Evolutionary conservation across 1,140 invertebrate genomes (phyloP).

Genomic region (Drosophila tani): DNA sequence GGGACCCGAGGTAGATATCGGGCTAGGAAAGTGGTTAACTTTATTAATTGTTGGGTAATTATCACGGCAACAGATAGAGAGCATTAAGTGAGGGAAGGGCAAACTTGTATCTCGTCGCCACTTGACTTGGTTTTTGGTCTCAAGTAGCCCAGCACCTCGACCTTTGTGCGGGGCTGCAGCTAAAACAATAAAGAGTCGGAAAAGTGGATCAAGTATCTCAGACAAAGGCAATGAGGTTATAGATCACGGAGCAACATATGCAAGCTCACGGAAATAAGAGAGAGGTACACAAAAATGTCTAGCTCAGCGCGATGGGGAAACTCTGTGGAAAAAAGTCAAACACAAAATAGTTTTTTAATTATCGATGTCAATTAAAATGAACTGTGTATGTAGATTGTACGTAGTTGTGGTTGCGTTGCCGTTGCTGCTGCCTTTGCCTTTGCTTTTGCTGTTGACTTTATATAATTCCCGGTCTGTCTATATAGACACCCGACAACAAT

Average conservation of each 20-base stretch:
- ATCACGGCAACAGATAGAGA: conserved; percentile 18
- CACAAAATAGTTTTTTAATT: conserved; percentile 78
- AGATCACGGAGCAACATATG: conserved; percentile 37
- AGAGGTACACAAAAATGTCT: conserved; percentile 16
- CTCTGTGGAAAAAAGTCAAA: conserved; percentile 47
- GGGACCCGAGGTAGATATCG: conserved; percentile 39
- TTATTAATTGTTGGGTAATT: conserved; percentile 72
- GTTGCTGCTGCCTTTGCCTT: conserved; percentile 34
- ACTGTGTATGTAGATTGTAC: conserved; percentile 57
- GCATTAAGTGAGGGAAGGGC: background rate
- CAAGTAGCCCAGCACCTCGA: conserved; percentile 42
- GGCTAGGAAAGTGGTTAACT: conserved; percentile 45
- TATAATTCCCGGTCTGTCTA: conserved; percentile 45
- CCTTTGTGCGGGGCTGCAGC: conserved; percentile 28
- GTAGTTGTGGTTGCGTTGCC: background rate
- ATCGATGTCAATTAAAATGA: conserved; percentile 81
- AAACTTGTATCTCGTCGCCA: conserved; percentile 30
- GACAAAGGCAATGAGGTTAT: conserved; percentile 38
- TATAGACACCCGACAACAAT: conserved; percentile 25
- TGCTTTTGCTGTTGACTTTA: conserved; percentile 40
- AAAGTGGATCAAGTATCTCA: conserved; percentile 46
- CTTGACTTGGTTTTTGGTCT: conserved; percentile 34
- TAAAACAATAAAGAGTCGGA: conserved; percentile 18
- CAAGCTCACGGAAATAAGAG: conserved; percentile 40
- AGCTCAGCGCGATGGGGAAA: conserved; percentile 32